phyloP scores from a whole-genome alignment of 2,888 invertebrate genomes.

The Volucella bombylans region DNA sequence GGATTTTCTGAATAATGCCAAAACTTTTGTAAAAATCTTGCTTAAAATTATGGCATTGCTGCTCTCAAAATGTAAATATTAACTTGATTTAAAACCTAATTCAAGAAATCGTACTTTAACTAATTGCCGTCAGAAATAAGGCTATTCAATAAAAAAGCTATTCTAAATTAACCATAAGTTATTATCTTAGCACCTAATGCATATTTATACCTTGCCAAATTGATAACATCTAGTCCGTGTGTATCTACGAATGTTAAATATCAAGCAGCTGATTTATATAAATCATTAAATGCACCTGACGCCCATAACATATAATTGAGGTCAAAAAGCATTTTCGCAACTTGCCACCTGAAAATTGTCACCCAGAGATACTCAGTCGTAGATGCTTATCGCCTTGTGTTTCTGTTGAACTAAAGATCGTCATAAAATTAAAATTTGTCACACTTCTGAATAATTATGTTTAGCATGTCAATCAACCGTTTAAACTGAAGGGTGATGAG shows the following conservation, averaged over 20 bases:
- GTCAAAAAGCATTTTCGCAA: conserved; percentile 12
- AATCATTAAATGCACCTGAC: background rate
- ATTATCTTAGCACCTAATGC: background rate
- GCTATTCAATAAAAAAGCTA: too few relatives aligned
- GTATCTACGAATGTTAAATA: background rate
- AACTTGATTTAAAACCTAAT: too few relatives aligned
- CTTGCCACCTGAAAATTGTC: background rate
- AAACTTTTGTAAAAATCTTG: too few relatives aligned
- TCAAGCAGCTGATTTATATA: background rate
- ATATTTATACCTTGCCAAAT: background rate
- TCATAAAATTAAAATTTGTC: conserved; percentile 49
- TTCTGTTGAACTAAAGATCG: conserved; percentile 4
- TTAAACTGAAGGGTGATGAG: conserved; percentile 2
- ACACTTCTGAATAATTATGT: conserved; percentile 41
- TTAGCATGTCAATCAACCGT: conserved; percentile 26
- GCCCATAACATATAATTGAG: conserved; percentile 8
- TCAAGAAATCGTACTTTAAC: too few relatives aligned
- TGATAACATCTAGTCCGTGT: background rate
- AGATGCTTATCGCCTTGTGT: conserved; percentile 7
- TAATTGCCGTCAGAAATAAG: too few relatives aligned
- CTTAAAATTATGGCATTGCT: too few relatives aligned
- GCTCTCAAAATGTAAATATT: too few relatives aligned
- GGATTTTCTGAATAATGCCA: too few relatives aligned
- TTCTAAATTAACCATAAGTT: too few relatives aligned
- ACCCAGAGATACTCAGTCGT: background rate